A percentile compares a stretch with the other conserved stretches of the same genome.
Conservation (phyloP, 2,888 invertebrate species). For the Platypus cylindrus region DNA sequence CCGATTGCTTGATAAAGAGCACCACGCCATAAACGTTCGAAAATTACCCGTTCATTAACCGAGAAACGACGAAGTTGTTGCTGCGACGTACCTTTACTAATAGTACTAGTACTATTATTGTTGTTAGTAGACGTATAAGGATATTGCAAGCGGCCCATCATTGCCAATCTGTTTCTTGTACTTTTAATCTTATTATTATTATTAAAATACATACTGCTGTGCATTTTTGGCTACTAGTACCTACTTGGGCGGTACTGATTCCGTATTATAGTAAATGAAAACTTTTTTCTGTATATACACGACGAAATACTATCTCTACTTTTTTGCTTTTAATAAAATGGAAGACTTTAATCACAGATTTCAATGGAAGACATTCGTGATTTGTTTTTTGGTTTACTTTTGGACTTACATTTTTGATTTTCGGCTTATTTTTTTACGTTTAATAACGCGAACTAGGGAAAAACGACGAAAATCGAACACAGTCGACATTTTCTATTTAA, state of each 20-base stretch:
- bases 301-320: too few relatives aligned
- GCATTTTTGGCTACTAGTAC: too few relatives aligned
- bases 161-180: constrained; percentile 7
- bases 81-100: too few relatives aligned
- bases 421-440: not conserved
- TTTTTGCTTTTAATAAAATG: constrained; percentile 6
- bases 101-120: not conserved
- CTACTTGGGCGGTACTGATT: too few relatives aligned
- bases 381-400: constrained; percentile 7
- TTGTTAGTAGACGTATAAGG: constrained; percentile 4
- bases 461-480: constrained; percentile 7
- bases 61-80: constrained; percentile 29
- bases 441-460: not conserved
- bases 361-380: constrained; percentile 14
- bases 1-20: constrained; percentile 33
- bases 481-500: constrained; percentile 11
- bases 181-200: too few relatives aligned
- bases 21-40: constrained; percentile 61
- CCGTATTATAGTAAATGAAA: too few relatives aligned
- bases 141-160: constrained; percentile 8
- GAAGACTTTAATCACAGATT: constrained; percentile 2
- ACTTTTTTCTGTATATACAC: too few relatives aligned
- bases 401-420: constrained; percentile 7
- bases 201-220: too few relatives aligned
- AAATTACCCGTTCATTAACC: constrained; percentile 51